Conservation (phyloP, 64 coral and sea anemone genomes). For the Stichodactyla mertensii region DNA sequence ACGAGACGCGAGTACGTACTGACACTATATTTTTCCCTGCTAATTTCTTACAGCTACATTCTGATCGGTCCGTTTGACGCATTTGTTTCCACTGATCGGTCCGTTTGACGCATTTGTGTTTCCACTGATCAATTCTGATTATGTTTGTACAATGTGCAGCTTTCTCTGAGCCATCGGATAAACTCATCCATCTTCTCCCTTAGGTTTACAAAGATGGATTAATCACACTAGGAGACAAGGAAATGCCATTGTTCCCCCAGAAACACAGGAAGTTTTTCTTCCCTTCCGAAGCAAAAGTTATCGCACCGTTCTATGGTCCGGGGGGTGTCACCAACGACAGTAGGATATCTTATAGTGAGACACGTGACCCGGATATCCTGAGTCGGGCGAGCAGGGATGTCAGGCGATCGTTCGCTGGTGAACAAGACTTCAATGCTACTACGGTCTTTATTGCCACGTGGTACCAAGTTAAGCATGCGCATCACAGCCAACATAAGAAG, state of each 20-base stretch:
- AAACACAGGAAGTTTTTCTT: slow-evolving; percentile 4
- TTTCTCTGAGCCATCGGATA: too few relatives aligned
- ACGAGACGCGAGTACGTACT: too few relatives aligned
- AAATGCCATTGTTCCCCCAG: not conserved
- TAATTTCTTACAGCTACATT: too few relatives aligned
- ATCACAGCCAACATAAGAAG: slow-evolving; percentile 5
- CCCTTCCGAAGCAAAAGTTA: not conserved
- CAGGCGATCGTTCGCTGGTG: not conserved
- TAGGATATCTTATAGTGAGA: not conserved
- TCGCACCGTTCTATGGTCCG: slow-evolving; percentile 10
- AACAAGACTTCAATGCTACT: slow-evolving; percentile 10
- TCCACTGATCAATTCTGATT: too few relatives aligned
- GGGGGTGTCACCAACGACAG: not conserved
- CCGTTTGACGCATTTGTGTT: too few relatives aligned
- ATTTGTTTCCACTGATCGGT: too few relatives aligned
- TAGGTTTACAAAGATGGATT: slow-evolving; percentile 10
- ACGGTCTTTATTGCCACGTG: slow-evolving; percentile 28
- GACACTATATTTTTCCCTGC: too few relatives aligned
- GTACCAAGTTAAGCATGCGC: slow-evolving; percentile 24
- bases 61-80: too few relatives aligned
- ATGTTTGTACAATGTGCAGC: too few relatives aligned
- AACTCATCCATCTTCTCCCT: not conserved
- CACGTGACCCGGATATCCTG: slow-evolving; percentile 1
- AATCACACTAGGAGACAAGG: not conserved
- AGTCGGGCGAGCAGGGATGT: not conserved